These are phyloP conservation scores for Semibalanus balanoides DNA, from an alignment of 1,140 invertebrate species.

Conservation along the genomic window DNA sequence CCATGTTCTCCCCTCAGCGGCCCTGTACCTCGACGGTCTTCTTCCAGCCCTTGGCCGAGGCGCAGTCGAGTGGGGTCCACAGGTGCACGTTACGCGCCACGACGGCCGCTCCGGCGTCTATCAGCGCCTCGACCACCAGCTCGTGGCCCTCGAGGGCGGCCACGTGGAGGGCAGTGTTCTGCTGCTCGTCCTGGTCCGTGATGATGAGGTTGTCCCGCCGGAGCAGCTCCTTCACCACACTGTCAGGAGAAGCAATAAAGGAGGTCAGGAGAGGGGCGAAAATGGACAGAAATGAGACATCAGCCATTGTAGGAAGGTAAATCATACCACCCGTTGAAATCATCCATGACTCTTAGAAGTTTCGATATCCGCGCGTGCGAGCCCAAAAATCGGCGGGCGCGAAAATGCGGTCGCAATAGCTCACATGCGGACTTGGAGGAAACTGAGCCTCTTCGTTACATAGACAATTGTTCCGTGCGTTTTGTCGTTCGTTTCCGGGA, in stretches of 20 bases:
- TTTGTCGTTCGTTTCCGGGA: too few relatives aligned
- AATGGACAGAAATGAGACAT: not conserved
- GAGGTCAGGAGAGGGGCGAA: not conserved
- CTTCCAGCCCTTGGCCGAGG: constrained; percentile 30
- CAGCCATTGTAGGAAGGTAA: too few relatives aligned
- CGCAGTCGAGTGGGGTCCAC: constrained; percentile 39
- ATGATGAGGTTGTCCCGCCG: constrained; percentile 28
- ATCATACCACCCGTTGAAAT: too few relatives aligned
- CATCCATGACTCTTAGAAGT: too few relatives aligned
- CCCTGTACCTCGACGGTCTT: constrained; percentile 28
- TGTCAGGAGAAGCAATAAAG: too few relatives aligned
- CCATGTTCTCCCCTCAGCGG: too few relatives aligned
- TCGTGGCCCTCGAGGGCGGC: constrained; percentile 31
- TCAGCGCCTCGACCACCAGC: constrained; percentile 27
- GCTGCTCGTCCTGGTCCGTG: constrained; percentile 28
- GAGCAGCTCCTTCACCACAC: constrained; percentile 30
- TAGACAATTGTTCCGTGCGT: too few relatives aligned
- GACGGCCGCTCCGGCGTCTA: constrained; percentile 33
- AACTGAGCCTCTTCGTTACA: too few relatives aligned
- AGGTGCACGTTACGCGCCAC: constrained; percentile 33
- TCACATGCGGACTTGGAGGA: too few relatives aligned
- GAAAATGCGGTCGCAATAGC: too few relatives aligned
- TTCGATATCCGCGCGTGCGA: too few relatives aligned
- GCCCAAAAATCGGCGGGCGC: too few relatives aligned
- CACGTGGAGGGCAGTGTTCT: constrained; percentile 35